Conservation (phyloP, 1,140 invertebrate species). For the Trachymyrmex septentrionalis region DNA sequence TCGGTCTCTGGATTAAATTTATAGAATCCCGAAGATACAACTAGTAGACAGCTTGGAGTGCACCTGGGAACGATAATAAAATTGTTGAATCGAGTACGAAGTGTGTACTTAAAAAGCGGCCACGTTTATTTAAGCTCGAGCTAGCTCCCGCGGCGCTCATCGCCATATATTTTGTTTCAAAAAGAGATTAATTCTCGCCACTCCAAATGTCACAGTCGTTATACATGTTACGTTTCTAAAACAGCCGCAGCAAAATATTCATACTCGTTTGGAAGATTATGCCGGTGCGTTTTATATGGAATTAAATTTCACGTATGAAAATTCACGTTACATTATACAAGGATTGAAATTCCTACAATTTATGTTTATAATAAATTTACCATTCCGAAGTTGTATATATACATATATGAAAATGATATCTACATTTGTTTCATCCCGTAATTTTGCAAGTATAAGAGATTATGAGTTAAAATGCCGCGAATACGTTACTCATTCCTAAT, state of each 20-base stretch:
- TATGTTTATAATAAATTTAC: not conserved
- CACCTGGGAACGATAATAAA: constrained; percentile 2
- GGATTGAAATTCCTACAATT: constrained; percentile 19
- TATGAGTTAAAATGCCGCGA: not conserved
- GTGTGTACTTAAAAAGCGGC: constrained; percentile 37
- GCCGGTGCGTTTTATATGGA: not conserved
- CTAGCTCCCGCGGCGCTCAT: not conserved
- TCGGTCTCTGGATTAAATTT: constrained; percentile 20
- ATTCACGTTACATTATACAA: not conserved
- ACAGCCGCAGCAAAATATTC: constrained; percentile 23
- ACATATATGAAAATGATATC: not conserved
- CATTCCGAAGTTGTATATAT: not conserved
- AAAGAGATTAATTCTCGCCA: constrained; percentile 35
- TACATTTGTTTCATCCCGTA: not conserved
- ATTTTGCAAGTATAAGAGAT: not conserved
- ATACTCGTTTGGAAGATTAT: constrained; percentile 17
- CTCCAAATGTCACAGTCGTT: not conserved
- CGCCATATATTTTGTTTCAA: constrained; percentile 12
- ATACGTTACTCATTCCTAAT: not conserved
- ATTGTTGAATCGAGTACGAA: constrained; percentile 36
- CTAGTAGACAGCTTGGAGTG: not conserved
- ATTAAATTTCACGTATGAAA: constrained; percentile 25
- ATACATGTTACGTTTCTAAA: not conserved
- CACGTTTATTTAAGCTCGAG: constrained; percentile 16
- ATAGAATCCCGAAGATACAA: not conserved